Percentiles rank a stretch among this genome's conserved stretches.
These are phyloP conservation scores for Peucedramus taeniatus DNA, from an alignment of 2,113 vertebrate species.

Conservation along the genomic window DNA sequence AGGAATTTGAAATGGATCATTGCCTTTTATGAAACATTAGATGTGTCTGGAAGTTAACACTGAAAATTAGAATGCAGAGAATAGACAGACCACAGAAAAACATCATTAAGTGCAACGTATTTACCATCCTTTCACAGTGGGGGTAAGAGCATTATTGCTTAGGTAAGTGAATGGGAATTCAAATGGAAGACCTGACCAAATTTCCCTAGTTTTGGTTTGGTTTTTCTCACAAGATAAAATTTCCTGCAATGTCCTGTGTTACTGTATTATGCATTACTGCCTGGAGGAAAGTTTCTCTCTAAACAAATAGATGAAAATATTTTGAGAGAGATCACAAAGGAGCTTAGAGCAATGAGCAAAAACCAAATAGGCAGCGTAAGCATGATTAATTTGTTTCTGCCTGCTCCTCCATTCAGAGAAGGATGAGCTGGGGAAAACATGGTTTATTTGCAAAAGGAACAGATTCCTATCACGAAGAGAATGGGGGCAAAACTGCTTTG, in stretches of 20 bases:
- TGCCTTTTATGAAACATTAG: constrained; percentile 63
- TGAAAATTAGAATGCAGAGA: constrained; percentile 57
- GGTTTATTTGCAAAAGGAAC: not conserved
- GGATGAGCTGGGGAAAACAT: not conserved
- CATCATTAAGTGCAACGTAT: not conserved
- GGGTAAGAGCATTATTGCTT: constrained; percentile 8
- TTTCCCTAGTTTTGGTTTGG: not conserved
- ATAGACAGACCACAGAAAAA: constrained; percentile 40
- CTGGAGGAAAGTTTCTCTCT: constrained; percentile 29
- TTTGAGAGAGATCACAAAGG: constrained; percentile 25
- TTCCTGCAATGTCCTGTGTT: constrained; percentile 7
- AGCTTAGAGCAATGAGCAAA: constrained; percentile 37
- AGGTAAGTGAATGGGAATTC: constrained; percentile 32
- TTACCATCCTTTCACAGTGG: not conserved
- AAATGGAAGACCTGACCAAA: constrained; percentile 5
- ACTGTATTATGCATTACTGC: constrained; percentile 7
- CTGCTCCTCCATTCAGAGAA: not conserved
- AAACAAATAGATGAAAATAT: constrained; percentile 34
- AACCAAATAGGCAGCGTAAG: not conserved
- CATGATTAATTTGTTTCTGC: constrained; percentile 13
- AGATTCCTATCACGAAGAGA: not conserved
- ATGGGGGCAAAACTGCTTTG: not conserved
- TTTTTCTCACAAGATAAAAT: not conserved
- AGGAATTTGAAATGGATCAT: constrained; percentile 62
- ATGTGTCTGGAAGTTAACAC: constrained; percentile 40